Percentiles rank a stretch among this genome's conserved stretches.
Evolutionary conservation across 2,797 vertebrate species (phyloP).

Genomic region (Tachyglossus aculeatus): DNA sequence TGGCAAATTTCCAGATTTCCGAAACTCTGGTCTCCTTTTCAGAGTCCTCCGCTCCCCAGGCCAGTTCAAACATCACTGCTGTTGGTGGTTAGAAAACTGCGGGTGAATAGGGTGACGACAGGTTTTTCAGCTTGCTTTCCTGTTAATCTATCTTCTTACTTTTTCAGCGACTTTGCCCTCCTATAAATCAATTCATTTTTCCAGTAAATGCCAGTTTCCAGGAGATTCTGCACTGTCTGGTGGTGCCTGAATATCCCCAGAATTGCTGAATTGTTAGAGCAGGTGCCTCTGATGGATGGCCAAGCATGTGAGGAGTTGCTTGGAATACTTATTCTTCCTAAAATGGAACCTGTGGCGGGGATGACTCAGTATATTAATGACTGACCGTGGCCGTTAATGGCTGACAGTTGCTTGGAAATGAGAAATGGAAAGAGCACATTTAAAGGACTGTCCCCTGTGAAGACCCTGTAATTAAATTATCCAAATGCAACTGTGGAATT

Average conservation of each 20-base stretch:
- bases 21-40: background rate
- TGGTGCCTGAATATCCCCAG: constrained; percentile 22
- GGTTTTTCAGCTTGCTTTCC: background rate
- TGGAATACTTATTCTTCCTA: constrained; percentile 35
- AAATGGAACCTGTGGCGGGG: constrained; percentile 30
- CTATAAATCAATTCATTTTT: constrained; percentile 25
- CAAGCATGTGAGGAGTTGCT: constrained; percentile 24
- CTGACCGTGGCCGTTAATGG: constrained; percentile 49
- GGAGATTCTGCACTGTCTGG: constrained; percentile 34
- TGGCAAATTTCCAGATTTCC: background rate
- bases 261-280: constrained; percentile 7
- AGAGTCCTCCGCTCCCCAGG: background rate
- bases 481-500: constrained; percentile 7
- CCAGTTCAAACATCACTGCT: background rate
- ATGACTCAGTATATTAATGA: constrained; percentile 45
- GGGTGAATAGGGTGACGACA: background rate
- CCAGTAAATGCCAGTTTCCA: constrained; percentile 12
- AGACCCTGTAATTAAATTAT: constrained; percentile 28
- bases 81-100: background rate
- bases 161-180: constrained; percentile 10
- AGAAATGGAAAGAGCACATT: constrained; percentile 26
- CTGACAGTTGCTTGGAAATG: constrained; percentile 42
- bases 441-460: constrained; percentile 32
- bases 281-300: constrained; percentile 32
- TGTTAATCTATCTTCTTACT: constrained; percentile 8